A percentile compares a stretch with the other conserved stretches of the same genome.
Evolutionary conservation across 2,113 vertebrate species (phyloP).

Genomic region (Triplophysa siluroides): DNA sequence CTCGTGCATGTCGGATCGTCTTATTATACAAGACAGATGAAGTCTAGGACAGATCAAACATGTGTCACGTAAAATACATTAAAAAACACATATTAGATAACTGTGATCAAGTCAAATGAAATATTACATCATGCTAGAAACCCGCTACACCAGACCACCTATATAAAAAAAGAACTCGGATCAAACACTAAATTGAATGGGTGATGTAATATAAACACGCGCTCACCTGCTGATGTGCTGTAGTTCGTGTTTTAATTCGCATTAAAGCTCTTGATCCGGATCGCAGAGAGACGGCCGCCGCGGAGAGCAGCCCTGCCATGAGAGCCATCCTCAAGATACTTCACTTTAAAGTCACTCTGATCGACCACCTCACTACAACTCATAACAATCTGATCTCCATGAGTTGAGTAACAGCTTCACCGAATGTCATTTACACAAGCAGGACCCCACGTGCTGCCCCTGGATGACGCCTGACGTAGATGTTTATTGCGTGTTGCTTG

Average conservation of each 20-base stretch:
- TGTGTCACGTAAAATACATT: background rate
- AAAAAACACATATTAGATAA: background rate
- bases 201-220: background rate
- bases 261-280: constrained; percentile 52
- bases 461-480: background rate
- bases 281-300: constrained; percentile 52
- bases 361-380: background rate
- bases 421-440: constrained; percentile 9
- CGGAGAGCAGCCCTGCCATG: constrained; percentile 68
- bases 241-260: constrained; percentile 36
- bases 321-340: constrained; percentile 61
- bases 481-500: background rate
- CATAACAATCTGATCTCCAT: background rate
- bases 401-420: constrained; percentile 2
- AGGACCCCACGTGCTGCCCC: background rate
- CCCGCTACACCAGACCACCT: background rate
- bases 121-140: background rate
- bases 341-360: background rate
- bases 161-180: background rate
- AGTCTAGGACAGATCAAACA: background rate
- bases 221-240: constrained; percentile 47
- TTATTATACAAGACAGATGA: background rate
- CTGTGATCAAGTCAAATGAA: background rate
- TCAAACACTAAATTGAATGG: background rate
- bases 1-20: no score